Percentiles rank a stretch among this genome's conserved stretches.
Conservation (phyloP, 2,113 vertebrate species). For the Plectropomus leopardus region DNA sequence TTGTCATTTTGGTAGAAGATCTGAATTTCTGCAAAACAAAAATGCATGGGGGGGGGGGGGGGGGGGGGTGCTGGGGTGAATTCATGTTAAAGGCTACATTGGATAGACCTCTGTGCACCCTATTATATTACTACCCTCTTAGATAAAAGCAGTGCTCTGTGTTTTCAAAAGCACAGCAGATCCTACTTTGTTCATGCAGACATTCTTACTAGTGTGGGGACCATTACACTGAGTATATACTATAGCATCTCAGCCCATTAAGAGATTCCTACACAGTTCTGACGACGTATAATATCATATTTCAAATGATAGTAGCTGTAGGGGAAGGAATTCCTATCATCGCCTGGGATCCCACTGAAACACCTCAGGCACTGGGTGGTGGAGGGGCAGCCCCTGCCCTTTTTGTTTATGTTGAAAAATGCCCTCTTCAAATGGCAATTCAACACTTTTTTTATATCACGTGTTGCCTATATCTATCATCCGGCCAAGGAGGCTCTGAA, state of each 20-base stretch:
- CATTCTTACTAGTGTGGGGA: conserved; percentile 27
- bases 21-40: conserved; percentile 5
- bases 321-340: conserved; percentile 41
- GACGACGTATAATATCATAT: neutral
- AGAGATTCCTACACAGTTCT: conserved; percentile 15
- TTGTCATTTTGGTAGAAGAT: too few relatives aligned
- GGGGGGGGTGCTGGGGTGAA: too few relatives aligned
- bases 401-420: conserved; percentile 20
- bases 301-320: conserved; percentile 35
- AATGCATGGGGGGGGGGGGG: too few relatives aligned
- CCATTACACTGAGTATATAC: conserved; percentile 28
- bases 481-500: neutral
- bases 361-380: neutral
- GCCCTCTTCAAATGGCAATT: conserved; percentile 6
- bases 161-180: conserved; percentile 23
- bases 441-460: conserved; percentile 9
- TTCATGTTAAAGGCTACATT: neutral
- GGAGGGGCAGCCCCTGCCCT: neutral
- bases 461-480: conserved; percentile 21
- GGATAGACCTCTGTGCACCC: neutral
- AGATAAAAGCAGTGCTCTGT: conserved; percentile 5
- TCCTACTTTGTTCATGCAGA: conserved; percentile 32
- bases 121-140: too few relatives aligned
- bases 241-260: conserved; percentile 25
- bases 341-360: conserved; percentile 42